Evolutionary conservation across 2,888 invertebrate genomes (phyloP), one percentile per base, ranked within the genome.

Genomic region (Drosophila kuntzei): DNA sequence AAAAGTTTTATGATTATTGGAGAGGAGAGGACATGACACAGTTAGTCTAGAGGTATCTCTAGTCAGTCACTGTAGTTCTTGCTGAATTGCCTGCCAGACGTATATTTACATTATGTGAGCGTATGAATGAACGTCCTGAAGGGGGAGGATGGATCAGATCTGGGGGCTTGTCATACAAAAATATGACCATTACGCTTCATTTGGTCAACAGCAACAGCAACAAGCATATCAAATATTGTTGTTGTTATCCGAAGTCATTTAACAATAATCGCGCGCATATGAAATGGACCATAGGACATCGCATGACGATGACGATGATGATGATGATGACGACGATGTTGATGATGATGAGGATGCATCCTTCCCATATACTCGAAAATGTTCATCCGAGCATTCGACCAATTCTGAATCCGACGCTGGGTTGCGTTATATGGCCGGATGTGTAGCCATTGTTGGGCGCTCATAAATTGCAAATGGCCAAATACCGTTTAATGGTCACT

Each of bases 401-500:
- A 55, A 74, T 57, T 36, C 43, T 11, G 29, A 43, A 27, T 46
- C 39, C 16, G 49, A 54, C 18, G 39, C 44, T 27, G 20, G 8
- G 51, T 47, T 66, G 60, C 51, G 71, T 47, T 71, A 49, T 71
- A 66, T 47, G 58, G 43, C 80, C 79, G 79, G 79, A 79, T 77
- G 65, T 73, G 75, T 72, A 70, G 69, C 71, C 80, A 75, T 79
- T 83, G 79, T 71, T 77, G 71, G 64, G 46, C 68, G 72, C 81
- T 76, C 90, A 90, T 90, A 90, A 90, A 90, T 90, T 90, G 82
- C 84, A 87, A 89, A 89, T 89, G 87, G 79, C 87, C 90, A 82
- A 90, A 87, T 87, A 81, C 83, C 90, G 88, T 87, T 90, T 89
- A 90, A 90, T 90, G 89, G 89, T 54, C 73, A 75, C 69, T 59